Base-by-base conservation (phyloP, 2,113 vertebrate species). In the Machaerirhynchus nigripectus region DNA sequence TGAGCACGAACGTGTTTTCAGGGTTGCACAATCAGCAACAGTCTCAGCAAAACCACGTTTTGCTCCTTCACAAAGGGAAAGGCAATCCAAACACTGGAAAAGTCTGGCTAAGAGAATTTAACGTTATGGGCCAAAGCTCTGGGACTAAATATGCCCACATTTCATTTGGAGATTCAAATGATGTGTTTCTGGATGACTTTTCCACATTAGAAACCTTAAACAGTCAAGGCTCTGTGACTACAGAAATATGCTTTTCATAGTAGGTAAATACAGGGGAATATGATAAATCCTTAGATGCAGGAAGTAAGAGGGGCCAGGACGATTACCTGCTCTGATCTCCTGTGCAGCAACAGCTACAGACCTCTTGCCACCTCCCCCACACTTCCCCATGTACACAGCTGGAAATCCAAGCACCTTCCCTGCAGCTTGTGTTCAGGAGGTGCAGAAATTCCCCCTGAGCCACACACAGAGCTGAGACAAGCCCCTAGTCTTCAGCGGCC, bases 171-270 rank as follows among this genome's bases (percentile, higher is more conserved):
- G 86, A 79, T 16, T 94, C 92, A 93, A 93, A 95, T 64, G 44
- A 93, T 89, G 92, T 96, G 88, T 94, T 94, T 95, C 95, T 96
- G 90, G 85, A 94, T 68, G 73, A 46, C 46, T 95, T 96, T 95
- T 96, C 95, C 92, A 93, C 88, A 90, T 94, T 68, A 90, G 69
- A 64, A 5, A 0, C 83, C 80, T 88, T 90, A 46, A 69, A 89
- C 68, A 96, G 87, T 73, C 90, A 84, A 70, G 84, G 87, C 57
- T 90, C 73, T 96, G 94, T 91, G 78, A 84, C 85, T 95, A 24
- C 67, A 95, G 81, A 65, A 92, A 86, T 57, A 68, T 9, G 60
- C 73, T 86, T 92, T 93, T 68, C 78, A 60, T 2, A 47, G 78
- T 53, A 44, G 78, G 61, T 53, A 93, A 96, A 90, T 26, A 89